Percentiles rank a stretch among this genome's conserved stretches.
These are phyloP conservation scores for Caenorhabditis wallacei DNA, from an alignment of 2,888 invertebrate species.

Conservation along the genomic window DNA sequence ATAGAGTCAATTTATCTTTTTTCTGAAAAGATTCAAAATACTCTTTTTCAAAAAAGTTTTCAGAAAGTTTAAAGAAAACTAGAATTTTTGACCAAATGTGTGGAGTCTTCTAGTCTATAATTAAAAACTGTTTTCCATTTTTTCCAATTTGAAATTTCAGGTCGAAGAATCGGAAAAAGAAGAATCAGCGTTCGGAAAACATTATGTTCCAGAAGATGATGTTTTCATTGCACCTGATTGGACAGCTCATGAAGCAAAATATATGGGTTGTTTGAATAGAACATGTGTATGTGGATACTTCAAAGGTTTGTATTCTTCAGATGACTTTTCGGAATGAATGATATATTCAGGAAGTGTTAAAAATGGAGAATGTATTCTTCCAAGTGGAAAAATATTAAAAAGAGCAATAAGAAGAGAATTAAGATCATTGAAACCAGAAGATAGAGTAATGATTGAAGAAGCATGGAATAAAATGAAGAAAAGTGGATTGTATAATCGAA, in stretches of 20 bases:
- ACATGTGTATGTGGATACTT: slow-evolving; percentile 76
- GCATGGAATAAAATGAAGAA: slow-evolving; percentile 75
- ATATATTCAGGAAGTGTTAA: slow-evolving; percentile 49
- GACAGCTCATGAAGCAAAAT: slow-evolving; percentile 64
- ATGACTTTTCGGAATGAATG: not conserved
- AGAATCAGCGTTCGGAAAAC: slow-evolving; percentile 72
- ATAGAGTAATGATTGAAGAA: slow-evolving; percentile 66
- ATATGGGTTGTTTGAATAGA: slow-evolving; percentile 74
- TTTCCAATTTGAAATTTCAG: slow-evolving; percentile 18
- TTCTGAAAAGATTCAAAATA: not conserved
- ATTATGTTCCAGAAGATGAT: slow-evolving; percentile 73
- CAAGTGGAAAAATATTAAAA: slow-evolving; percentile 69
- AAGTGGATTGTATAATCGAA: slow-evolving; percentile 74
- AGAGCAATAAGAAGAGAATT: slow-evolving; percentile 73
- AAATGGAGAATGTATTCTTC: slow-evolving; percentile 61
- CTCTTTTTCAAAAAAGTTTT: not conserved
- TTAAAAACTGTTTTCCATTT: too few species aligned
- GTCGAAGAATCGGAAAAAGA: slow-evolving; percentile 66
- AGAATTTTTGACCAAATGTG: too few species aligned
- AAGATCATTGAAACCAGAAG: slow-evolving; percentile 68
- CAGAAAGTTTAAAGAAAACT: too few species aligned
- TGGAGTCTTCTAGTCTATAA: too few species aligned
- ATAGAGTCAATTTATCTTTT: too few species aligned
- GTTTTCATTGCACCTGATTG: slow-evolving; percentile 66
- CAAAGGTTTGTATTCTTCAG: slow-evolving; percentile 43